Evolutionary conservation across 2,797 vertebrate species (phyloP), one percentile per base, ranked within the genome.

Genomic region (Oreortyx pictus): DNA sequence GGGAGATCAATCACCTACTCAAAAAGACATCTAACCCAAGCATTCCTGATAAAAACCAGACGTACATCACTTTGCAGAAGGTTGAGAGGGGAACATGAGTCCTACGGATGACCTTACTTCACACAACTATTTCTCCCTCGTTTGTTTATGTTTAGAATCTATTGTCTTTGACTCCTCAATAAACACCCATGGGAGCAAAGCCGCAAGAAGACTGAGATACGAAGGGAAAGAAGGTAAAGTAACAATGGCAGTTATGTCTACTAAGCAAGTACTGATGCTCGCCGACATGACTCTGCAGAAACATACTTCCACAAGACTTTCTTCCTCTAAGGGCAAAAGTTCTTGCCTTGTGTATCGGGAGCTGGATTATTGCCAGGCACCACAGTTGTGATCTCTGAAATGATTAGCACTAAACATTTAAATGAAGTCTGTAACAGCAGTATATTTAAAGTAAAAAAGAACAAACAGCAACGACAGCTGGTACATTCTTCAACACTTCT

Each of bases 201-300:
- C 68, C 0, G 0, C 41, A 56, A 4, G 9, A 71, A 1, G 1
- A 50, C 3, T 54, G 29, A 72, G 17, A 68, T 9, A 47, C 0
- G 37, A 52, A 56, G 13, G 33, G 14, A 33, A 65, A 62, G 74
- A 86, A 60, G 7, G 24, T 59, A 67, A 89, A 92, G 43, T 65
- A 72, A 71, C 44, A 31, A 10, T 2, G 12, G 75, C 70, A 83
- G 41, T 19, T 49, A 64, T 14, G 78, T 60, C 29, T 50, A 84
- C 47, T 50, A 62, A 82, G 9, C 35, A 77, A 90, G 11, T 15
- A 35, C 6, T 44, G 43, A 1, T 81, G 31, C 15, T 83, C 79
- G 41, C 0, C 46, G 47, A 54, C 47, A 46, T 20, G 60, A 79
- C 82, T 66, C 60, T 74, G 79, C 85, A 67, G 64, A 89, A 83